These are phyloP conservation scores for Ennomos quercinarius DNA, from an alignment of 2,888 invertebrate genomes.

Conservation along the genomic window DNA sequence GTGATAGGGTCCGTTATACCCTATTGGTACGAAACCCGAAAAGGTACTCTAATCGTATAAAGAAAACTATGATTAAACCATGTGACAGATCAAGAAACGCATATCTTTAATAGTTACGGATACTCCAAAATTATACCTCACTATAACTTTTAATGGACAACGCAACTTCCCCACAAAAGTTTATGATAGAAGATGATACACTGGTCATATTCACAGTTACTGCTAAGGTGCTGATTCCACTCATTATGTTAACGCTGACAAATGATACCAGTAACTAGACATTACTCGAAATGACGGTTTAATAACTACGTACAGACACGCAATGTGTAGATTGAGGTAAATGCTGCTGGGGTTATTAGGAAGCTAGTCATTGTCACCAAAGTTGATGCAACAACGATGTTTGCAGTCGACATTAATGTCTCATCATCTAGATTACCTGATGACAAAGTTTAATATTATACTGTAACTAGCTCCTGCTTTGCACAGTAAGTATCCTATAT, in stretches of 20 bases:
- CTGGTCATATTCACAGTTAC: not conserved
- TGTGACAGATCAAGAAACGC: not conserved
- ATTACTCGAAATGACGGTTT: conserved; percentile 13
- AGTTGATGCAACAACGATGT: too few relatives aligned
- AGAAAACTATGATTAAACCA: not conserved
- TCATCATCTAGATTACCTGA: too few relatives aligned
- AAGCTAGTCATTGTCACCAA: conserved; percentile 3
- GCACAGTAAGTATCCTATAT: too few relatives aligned
- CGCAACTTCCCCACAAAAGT: conserved; percentile 1
- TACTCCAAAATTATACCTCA: not conserved
- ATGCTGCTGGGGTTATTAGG: conserved; percentile 3
- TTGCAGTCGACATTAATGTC: too few relatives aligned
- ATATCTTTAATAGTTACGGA: not conserved
- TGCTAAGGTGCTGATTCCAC: conserved; percentile 4
- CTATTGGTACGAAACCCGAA: too few relatives aligned
- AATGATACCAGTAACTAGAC: conserved; percentile 1
- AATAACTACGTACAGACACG: conserved; percentile 16
- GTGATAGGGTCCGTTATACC: too few relatives aligned
- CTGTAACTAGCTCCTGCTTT: too few relatives aligned
- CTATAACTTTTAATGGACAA: conserved; percentile 1
- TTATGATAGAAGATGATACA: conserved; percentile 16
- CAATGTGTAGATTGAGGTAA: conserved; percentile 5
- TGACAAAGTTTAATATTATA: too few relatives aligned
- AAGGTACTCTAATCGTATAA: too few relatives aligned
- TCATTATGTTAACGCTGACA: not conserved